Evolutionary conservation across 2,888 invertebrate genomes (phyloP).

Genomic region (Drosophila nigricruria): DNA sequence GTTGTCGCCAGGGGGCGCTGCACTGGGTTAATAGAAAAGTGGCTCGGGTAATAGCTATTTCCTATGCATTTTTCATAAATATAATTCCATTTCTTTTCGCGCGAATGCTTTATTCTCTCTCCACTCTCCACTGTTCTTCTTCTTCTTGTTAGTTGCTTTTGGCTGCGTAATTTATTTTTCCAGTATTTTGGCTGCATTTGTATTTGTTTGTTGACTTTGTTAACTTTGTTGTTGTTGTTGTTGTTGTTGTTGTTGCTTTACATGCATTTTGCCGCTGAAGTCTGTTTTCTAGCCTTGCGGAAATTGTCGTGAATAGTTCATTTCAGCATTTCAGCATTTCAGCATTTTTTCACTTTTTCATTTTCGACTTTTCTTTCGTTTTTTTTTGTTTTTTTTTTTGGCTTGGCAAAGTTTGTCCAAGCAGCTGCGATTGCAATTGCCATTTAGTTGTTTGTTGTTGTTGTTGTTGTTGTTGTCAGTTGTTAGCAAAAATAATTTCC

Average conservation of each 20-base stretch:
- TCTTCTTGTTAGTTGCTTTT: constrained; percentile 9
- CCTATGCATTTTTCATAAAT: constrained; percentile 34
- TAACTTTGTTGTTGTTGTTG: constrained; percentile 29
- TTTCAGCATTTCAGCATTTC: constrained; percentile 61
- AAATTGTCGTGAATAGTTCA: constrained; percentile 78
- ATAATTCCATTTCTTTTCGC: constrained; percentile 31
- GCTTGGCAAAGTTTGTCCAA: constrained; percentile 63
- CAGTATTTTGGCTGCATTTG: constrained; percentile 49
- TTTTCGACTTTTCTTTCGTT: constrained; percentile 16
- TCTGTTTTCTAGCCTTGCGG: constrained; percentile 46
- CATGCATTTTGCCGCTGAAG: constrained; percentile 47
- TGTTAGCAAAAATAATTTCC: constrained; percentile 70
- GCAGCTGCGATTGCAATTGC: constrained; percentile 63
- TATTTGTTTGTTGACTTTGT: constrained; percentile 59
- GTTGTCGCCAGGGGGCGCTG: constrained; percentile 2
- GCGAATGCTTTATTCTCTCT: constrained; percentile 11
- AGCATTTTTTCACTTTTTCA: constrained; percentile 51
- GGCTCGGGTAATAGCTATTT: constrained; percentile 13
- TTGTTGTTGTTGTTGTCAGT: constrained; percentile 28
- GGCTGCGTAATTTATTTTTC: constrained; percentile 46
- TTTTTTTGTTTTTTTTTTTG: constrained; percentile 16
- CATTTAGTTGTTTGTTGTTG: constrained; percentile 40
- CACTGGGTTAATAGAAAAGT: constrained; percentile 17
- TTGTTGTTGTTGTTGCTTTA: constrained; percentile 37
- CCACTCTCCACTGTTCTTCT: constrained; percentile 2